Conservation (phyloP, 2,888 invertebrate species). For the Lepetodrilus schrolli region DNA sequence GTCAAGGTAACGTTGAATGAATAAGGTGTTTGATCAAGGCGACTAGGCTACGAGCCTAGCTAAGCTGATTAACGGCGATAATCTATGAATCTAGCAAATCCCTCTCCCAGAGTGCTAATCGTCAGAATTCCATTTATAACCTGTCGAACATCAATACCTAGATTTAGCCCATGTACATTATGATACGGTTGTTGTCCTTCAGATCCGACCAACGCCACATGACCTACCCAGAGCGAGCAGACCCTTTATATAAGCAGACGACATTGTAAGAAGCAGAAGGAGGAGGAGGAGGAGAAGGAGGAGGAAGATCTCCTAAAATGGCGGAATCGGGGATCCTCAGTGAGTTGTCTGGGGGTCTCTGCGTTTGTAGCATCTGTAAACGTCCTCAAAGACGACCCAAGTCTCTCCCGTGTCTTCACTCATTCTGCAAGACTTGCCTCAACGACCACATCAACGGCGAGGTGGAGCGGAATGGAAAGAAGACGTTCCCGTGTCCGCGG, state of each 20-base stretch:
- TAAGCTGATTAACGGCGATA: not conserved
- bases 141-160: not conserved
- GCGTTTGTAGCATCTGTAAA: constrained; percentile 10
- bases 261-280: not conserved
- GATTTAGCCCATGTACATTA: not conserved
- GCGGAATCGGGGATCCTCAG: constrained; percentile 6
- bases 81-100: not conserved
- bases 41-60: not conserved
- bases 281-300: not conserved
- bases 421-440: constrained; percentile 53
- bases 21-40: not conserved
- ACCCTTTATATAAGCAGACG: not conserved
- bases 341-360: constrained; percentile 19
- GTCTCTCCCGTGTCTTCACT: constrained; percentile 51
- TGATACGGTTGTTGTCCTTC: not conserved
- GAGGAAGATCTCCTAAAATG: not conserved
- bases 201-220: constrained; percentile 2
- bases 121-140: not conserved
- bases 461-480: constrained; percentile 29
- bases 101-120: not conserved
- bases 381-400: not conserved
- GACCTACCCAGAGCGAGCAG: not conserved
- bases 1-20: not conserved
- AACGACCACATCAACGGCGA: constrained; percentile 45
- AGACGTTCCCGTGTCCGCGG: constrained; percentile 49